phyloP scores from a whole-genome alignment of 2,113 vertebrate species.

The Bufo bufo region DNA sequence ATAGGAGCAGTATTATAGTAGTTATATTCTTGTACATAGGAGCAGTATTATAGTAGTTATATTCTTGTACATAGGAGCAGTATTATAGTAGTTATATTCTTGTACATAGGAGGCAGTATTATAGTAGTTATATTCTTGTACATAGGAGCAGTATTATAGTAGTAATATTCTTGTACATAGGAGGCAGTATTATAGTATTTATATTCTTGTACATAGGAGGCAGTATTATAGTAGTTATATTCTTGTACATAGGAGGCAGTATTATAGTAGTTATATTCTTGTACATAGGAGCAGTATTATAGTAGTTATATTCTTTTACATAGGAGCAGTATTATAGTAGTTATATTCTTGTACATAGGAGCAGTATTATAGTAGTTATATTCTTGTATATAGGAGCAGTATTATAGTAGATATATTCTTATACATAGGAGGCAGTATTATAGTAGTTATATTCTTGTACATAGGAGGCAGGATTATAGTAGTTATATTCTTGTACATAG shows the following conservation, averaged over 20 bases:
- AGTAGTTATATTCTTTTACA: conserved; percentile 6
- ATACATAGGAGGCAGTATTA: too few species aligned
- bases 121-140: conserved; percentile 1
- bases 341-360: neutral
- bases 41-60: neutral
- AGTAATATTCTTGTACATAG: neutral
- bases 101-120: neutral
- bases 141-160: conserved; percentile 7
- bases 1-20: neutral
- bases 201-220: neutral
- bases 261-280: conserved; percentile 12
- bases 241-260: neutral
- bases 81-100: conserved; percentile 13
- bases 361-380: too few species aligned
- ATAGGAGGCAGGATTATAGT: too few species aligned
- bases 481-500: too few species aligned
- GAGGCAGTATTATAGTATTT: conserved; percentile 2
- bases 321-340: conserved; percentile 9
- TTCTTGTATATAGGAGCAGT: too few species aligned
- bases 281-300: neutral
- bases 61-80: neutral
- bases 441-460: too few species aligned
- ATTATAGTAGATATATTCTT: too few species aligned
- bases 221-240: too few species aligned
- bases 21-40: conserved; percentile 6